Evolutionary conservation across 1,140 invertebrate genomes (phyloP), one percentile per base, ranked within the genome.

Genomic region (Danaus plexippus): DNA sequence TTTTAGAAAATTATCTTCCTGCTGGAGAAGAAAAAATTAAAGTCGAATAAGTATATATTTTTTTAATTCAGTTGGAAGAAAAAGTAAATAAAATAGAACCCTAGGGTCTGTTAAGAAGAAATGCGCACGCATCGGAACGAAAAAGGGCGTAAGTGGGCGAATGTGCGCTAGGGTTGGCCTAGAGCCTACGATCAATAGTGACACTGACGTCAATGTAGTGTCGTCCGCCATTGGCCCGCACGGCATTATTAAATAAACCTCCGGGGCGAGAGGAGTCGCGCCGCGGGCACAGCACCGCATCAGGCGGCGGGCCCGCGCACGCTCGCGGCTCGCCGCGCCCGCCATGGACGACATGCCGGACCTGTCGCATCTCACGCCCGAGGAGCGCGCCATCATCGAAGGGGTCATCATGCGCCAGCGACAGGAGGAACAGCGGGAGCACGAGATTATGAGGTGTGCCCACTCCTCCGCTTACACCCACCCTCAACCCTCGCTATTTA

Each of bases 371-470:
- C 93, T 99, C 76, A 99, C 96, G 71, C 94, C 96, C 73, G 97
- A 99, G 88, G 98, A 99, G 90, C 91, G 97, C 82, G 93, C 93
- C 88, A 98, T 99, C 89, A 99, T 99, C 87, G 95, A 98, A 88
- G 92, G 93, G 75, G 98, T 99, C 69, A 95, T 99, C 89, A 92
- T 96, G 90, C 90, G 98, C 64, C 97, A 99, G 88, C 94, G 95
- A 86, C 95, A 97, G 84, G 98, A 99, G 89, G 98, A 99, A 88
- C 94, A 97, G 81, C 92, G 94, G 69, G 97, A 99, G 87, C 94
- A 95, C 82, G 95, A 97, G 87, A 94, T 97, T 83, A 94, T 98
- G 91, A 96, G 95, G 96, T 98, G 87, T 90, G 92, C 86, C 66
- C 58, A 63, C 57, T 52, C 57, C 56, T 49, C 54, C 61, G 56